These are phyloP conservation scores for Coleophora deauratella DNA, from an alignment of 2,888 invertebrate genomes.

Conservation along the genomic window DNA sequence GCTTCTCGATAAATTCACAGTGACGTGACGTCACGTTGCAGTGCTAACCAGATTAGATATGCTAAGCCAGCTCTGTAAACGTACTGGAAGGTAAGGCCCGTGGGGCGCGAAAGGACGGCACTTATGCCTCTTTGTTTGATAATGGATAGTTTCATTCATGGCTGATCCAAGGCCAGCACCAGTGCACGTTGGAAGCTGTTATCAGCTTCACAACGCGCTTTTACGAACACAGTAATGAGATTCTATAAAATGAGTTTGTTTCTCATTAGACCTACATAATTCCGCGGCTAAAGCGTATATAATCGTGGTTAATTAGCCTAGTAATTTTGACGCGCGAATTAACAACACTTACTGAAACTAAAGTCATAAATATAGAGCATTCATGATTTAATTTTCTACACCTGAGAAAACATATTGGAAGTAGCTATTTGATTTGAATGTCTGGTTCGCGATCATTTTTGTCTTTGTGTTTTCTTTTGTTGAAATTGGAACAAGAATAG, in stretches of 20 bases:
- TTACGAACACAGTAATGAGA: constrained; percentile 1
- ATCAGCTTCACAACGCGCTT: constrained; percentile 24
- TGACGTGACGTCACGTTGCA: constrained; percentile 61
- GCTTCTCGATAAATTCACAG: too few relatives aligned
- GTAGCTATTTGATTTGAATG: too few relatives aligned
- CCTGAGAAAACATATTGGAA: constrained; percentile 8
- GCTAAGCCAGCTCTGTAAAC: constrained; percentile 46
- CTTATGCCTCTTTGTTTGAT: constrained; percentile 28
- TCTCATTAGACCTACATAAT: constrained; percentile 13
- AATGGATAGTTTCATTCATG: constrained; percentile 33
- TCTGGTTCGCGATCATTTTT: too few relatives aligned
- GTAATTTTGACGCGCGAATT: background rate
- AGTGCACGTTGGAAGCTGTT: constrained; percentile 30
- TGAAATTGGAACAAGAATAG: too few relatives aligned
- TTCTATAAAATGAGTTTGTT: constrained; percentile 6
- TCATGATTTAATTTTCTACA: constrained; percentile 13
- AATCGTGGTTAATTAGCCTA: background rate
- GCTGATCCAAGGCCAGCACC: constrained; percentile 28
- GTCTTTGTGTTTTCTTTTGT: too few relatives aligned
- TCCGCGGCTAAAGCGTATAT: background rate
- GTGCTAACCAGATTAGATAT: constrained; percentile 61
- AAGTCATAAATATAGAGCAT: constrained; percentile 11
- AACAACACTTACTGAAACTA: background rate
- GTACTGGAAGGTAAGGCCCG: constrained; percentile 28
- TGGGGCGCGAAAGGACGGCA: constrained; percentile 29